A percentile compares a stretch with the other conserved stretches of the same genome.
These are phyloP conservation scores for Dicyrtomina minuta DNA, from an alignment of 2,888 invertebrate species.

Conservation along the genomic window DNA sequence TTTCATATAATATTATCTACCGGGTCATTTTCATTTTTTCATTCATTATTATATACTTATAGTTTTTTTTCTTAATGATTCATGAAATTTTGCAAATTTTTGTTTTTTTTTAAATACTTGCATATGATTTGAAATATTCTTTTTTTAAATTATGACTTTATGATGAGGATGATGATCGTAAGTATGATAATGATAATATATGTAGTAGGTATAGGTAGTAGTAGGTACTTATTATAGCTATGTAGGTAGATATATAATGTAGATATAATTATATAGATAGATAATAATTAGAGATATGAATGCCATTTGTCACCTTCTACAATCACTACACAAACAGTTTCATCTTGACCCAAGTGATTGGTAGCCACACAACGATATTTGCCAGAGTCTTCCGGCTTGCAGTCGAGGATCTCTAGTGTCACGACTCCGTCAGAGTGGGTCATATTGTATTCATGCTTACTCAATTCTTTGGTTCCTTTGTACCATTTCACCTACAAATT, in stretches of 20 bases:
- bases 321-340: constrained; percentile 91
- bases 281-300: constrained; percentile 36
- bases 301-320: constrained; percentile 74
- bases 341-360: constrained; percentile 91
- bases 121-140: background rate
- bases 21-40: background rate
- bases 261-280: background rate
- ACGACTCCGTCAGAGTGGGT: constrained; percentile 91
- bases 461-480: constrained; percentile 90
- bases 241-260: constrained; percentile 2
- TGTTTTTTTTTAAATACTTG: background rate
- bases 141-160: background rate
- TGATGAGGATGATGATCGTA: background rate
- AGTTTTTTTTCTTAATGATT: background rate
- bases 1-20: background rate
- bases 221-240: constrained; percentile 1
- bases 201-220: background rate
- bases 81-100: background rate
- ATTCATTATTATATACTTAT: background rate
- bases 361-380: constrained; percentile 92
- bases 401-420: constrained; percentile 93
- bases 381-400: constrained; percentile 92
- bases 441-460: constrained; percentile 87
- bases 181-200: constrained; percentile 3
- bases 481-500: constrained; percentile 63